Base-by-base conservation (phyloP, 2,888 invertebrate genomes). In the Lasioglossum calceatum region DNA sequence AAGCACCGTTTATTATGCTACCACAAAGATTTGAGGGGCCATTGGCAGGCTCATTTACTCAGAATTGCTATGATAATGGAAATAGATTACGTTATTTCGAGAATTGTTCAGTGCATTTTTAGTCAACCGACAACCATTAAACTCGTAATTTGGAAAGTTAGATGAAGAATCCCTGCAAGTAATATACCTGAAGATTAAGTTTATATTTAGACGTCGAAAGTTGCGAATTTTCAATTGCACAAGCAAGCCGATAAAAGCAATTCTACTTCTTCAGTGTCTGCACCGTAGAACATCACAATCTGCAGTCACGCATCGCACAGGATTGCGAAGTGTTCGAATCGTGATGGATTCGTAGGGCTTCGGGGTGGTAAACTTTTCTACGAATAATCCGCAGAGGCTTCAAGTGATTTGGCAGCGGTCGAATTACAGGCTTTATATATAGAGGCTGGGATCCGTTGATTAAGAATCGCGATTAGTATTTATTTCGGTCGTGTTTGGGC, bases 401-500 rank as follows among this genome's bases (percentile, higher is more conserved):
- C 64, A 70, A 84, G 70, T 73, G 81, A 82, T 90, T 86, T 85
- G 87, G 87, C 87, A 88, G 72, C 82, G 74, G 74, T 54, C 73
- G 84, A 82, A 89, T 83, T 75, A 86, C 82, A 77, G 82, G 47
- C 77, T 84, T 89, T 89, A 89, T 89, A 89, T 89, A 88, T 87
- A 87, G 86, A 80, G 81, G 44, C 81, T 83, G 88, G 72, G 88
- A 86, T 88, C 79, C 88, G 91, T 90, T 92, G 93, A 94, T 94
- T 94, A 94, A 94, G 93, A 94, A 92, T 93, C 91, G 92, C 92
- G 93, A 95, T 95, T 94, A 94, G 93, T 90, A 94, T 94, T 95
- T 94, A 95, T 95, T 94, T 95, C 89, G 92, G 94, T 94, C 92
- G 91, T 93, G 93, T 93, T 94, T 94, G 94, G 92, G 92, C 92